Evolutionary conservation across 2,113 vertebrate genomes (phyloP), one percentile per base, ranked within the genome.

Genomic region (Sinocyclocheilus anophthalmus): DNA sequence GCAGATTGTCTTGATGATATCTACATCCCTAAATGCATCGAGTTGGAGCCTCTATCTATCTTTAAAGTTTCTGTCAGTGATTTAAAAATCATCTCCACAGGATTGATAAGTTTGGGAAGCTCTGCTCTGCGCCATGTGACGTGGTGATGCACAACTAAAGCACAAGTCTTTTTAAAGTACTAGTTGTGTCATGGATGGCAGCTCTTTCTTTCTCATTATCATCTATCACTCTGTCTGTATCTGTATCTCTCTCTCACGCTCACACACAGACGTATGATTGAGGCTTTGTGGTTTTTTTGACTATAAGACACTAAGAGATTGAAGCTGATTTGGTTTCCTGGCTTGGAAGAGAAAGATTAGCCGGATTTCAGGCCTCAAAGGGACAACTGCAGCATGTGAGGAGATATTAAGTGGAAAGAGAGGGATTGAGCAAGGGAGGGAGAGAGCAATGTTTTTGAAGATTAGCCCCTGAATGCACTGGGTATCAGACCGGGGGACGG

Each of bases 361-460:
- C 84, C 53, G 48, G 86, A 84, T 76, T 89, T 76, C 67, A 70
- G 76, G 70, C 61, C 86, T 90, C 88, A 86, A 88, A 90, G 77
- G 77, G 53, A 86, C 72, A 59, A 81, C 67, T 70, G 22, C 30
- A 78, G 70, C 84, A 78, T 88, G 87, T 70, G 78, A 83, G 50
- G 78, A 80, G 78, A 88, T 83, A 77, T 88, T 77, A 85, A 77
- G 83, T 75, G 70, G 59, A 81, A 79, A 85, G 45, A 72, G 42
- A 84, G 55, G 42, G 76, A 73, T 73, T 18, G 61, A 72, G 81
- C 3, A 8, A 57, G 30, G 42, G n/a, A 57, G 48, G 24, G 84
- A 57, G 81, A 67, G 65, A 80, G 76, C 84, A 77, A 76, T 84
- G 81, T 53, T 86, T 89, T 89, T 89, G 86, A 89, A 89, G 86